Evolutionary conservation across 2,797 vertebrate species (phyloP).

Genomic region (Trachops cirrhosus): DNA sequence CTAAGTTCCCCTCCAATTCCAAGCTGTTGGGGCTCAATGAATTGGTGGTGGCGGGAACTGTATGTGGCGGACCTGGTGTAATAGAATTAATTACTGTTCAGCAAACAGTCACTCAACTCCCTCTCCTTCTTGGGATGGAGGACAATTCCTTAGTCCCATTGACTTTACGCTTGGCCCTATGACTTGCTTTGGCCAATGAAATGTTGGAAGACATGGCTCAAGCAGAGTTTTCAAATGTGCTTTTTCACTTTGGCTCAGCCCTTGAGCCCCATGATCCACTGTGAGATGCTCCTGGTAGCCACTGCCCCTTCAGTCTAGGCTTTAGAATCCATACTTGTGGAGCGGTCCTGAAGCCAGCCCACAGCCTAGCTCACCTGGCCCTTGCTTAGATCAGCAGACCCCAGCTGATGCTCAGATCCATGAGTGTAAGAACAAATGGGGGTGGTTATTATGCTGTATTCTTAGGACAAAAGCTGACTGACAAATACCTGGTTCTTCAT

Average conservation of each 20-base stretch:
- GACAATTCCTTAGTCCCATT: not conserved
- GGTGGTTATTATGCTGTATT: not conserved
- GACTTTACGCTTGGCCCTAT: not conserved
- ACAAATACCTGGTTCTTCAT: not conserved
- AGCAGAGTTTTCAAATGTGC: not conserved
- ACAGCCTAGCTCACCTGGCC: not conserved
- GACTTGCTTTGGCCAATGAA: not conserved
- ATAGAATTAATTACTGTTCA: not conserved
- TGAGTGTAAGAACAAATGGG: not conserved
- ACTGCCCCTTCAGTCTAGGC: not conserved
- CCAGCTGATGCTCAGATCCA: not conserved
- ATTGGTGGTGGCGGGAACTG: not conserved
- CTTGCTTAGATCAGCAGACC: not conserved
- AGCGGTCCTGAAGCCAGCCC: not conserved
- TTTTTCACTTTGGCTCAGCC: not conserved
- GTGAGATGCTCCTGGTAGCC: not conserved
- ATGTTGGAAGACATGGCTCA: not conserved
- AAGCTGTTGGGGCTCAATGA: not conserved
- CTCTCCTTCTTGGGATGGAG: not conserved
- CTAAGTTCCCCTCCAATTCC: not conserved
- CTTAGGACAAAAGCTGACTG: not conserved
- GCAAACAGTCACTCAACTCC: not conserved
- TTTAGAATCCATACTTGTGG: not conserved
- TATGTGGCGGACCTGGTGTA: not conserved
- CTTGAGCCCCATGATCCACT: not conserved